phyloP scores from a whole-genome alignment of 2,797 vertebrate genomes.

The Coracias cyanogaster region DNA sequence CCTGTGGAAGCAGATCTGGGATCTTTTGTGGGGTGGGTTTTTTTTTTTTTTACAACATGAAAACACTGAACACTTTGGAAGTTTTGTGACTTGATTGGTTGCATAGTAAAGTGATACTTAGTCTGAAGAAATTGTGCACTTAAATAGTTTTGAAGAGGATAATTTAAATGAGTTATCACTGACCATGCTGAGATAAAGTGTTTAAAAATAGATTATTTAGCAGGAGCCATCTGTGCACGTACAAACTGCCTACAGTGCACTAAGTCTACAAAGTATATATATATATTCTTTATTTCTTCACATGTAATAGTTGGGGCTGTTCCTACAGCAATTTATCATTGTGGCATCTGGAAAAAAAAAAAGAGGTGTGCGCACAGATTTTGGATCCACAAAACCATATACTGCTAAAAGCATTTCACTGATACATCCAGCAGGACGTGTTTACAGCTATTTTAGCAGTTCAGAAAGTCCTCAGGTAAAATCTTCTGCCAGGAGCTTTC shows the following conservation, averaged over 20 bases:
- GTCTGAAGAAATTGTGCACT: not conserved
- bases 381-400: not conserved
- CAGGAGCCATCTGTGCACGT: not conserved
- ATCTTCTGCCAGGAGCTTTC: not conserved
- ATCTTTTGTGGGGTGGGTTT: not conserved
- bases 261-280: not conserved
- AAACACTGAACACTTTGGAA: not conserved
- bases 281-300: not conserved
- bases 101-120: not conserved
- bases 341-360: not conserved
- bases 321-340: not conserved
- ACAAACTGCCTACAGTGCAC: not conserved
- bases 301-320: not conserved
- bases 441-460: not conserved
- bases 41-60: not conserved
- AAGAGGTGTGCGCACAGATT: rapidly evolving
- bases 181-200: not conserved
- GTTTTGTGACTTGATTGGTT: not conserved
- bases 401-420: not conserved
- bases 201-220: not conserved
- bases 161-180: not conserved
- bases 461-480: not conserved
- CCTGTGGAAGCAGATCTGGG: not conserved
- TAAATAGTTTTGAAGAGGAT: not conserved
- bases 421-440: not conserved